A percentile compares a stretch with the other conserved stretches of the same genome.
Conservation (phyloP, 2,888 invertebrate genomes). For the Rotaria sp. region DNA sequence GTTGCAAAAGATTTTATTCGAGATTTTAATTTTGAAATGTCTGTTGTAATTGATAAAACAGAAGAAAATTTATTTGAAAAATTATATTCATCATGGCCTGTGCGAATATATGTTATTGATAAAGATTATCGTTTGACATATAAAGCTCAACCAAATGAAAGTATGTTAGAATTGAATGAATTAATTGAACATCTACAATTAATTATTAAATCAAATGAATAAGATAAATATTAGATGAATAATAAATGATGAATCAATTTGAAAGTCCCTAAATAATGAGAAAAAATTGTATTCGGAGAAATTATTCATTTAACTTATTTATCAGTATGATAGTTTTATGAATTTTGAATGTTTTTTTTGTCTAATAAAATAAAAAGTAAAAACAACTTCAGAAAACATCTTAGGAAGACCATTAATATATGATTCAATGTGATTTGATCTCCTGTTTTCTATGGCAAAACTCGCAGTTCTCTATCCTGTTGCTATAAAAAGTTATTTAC, state of each 20-base stretch:
- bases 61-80: slow-evolving; percentile 6
- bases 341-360: too few relatives aligned
- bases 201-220: neutral
- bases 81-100: neutral
- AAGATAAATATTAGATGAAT: neutral
- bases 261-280: neutral
- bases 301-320: neutral
- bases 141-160: neutral
- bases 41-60: neutral
- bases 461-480: too few relatives aligned
- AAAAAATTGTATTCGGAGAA: neutral
- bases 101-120: slow-evolving; percentile 4
- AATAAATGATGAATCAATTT: neutral
- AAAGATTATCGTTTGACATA: neutral
- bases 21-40: neutral
- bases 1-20: slow-evolving; percentile 10
- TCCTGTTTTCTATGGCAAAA: too few relatives aligned
- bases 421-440: too few relatives aligned
- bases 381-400: too few relatives aligned
- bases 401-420: too few relatives aligned
- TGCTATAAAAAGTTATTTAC: too few relatives aligned
- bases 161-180: neutral
- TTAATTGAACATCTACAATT: neutral
- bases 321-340: too few relatives aligned
- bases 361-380: too few relatives aligned